Base-by-base conservation (phyloP, 1,140 invertebrate species). In the Orussus abietinus region DNA sequence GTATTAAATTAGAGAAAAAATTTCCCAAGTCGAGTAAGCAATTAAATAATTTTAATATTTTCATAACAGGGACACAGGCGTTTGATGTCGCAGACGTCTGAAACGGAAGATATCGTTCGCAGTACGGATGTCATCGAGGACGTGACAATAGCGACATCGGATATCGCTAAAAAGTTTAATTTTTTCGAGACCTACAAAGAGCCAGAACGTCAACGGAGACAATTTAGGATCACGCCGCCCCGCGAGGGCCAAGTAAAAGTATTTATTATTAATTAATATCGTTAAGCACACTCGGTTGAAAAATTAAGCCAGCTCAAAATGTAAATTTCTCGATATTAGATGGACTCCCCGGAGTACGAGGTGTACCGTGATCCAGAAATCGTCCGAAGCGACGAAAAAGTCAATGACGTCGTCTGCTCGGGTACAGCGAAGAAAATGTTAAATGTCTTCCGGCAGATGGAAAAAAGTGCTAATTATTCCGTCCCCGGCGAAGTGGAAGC, bases 121-220 rank as follows among this genome's bases (percentile, higher is more conserved):
- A 79, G 82, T 10, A 83, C 78, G 11, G 81, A 86, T 52, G 75
- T 79, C 15, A 62, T 82, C 20, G 87, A 90, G 46, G 86, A 92
- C 54, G 78, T 91, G 18, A 77, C 79, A 51, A 80, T 91, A 35
- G 78, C 86, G 70, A 90, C 87, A 2, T 82, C 83, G 12, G 86
- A 91, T 64, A 83, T 94, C 47, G 80, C 84, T 20, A 81, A 86
- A 59, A 82, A 87, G 54, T 93, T 92, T 74, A 88, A 89, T 69
- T 93, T 93, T 75, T 94, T 94, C 74, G 90, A 93, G 77, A 85
- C 82, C 1, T 92, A 90, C 73, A 80, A 81, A 59, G 81, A 84
- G 22, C 79, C 77, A n/a, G 76, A 85, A 64, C 77, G 79, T 56
- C 70, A 80, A 52, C 78, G 80, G 49, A 87, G 83, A 67, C 73